phyloP scores from a whole-genome alignment of 2,888 invertebrate species.

The Sesamia inferens region DNA sequence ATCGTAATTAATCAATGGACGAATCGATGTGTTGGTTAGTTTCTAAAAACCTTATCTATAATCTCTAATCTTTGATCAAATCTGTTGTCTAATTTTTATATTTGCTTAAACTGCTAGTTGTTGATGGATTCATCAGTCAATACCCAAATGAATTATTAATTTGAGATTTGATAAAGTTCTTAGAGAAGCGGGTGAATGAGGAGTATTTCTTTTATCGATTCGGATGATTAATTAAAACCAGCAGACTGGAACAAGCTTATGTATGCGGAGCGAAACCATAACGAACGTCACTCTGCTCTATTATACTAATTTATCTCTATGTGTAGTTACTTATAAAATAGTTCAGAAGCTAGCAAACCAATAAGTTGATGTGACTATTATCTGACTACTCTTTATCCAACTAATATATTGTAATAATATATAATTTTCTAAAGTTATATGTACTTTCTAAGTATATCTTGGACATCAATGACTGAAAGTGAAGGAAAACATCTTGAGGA shows the following conservation, averaged over 20 bases:
- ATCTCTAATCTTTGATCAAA: background rate
- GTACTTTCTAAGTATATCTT: too few relatives aligned
- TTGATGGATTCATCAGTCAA: background rate
- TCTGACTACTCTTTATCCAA: background rate
- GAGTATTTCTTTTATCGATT: conserved; percentile 9
- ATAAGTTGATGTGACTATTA: background rate
- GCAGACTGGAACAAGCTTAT: conserved; percentile 6
- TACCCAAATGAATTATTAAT: background rate
- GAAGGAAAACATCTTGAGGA: too few relatives aligned
- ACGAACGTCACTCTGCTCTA: too few relatives aligned
- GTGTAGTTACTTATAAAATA: background rate
- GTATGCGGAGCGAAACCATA: conserved; percentile 9
- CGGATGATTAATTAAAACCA: background rate
- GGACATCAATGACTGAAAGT: too few relatives aligned
- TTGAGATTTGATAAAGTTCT: conserved; percentile 12
- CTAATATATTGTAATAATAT: too few relatives aligned
- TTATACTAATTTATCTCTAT: too few relatives aligned
- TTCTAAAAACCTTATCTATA: background rate
- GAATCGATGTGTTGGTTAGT: too few relatives aligned
- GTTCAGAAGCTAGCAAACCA: background rate
- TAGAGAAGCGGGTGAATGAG: background rate
- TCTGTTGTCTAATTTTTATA: background rate
- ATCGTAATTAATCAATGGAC: background rate
- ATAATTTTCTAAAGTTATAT: too few relatives aligned
- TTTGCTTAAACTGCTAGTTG: background rate